phyloP scores from a whole-genome alignment of 2,797 vertebrate genomes.

The Coluber constrictor region DNA sequence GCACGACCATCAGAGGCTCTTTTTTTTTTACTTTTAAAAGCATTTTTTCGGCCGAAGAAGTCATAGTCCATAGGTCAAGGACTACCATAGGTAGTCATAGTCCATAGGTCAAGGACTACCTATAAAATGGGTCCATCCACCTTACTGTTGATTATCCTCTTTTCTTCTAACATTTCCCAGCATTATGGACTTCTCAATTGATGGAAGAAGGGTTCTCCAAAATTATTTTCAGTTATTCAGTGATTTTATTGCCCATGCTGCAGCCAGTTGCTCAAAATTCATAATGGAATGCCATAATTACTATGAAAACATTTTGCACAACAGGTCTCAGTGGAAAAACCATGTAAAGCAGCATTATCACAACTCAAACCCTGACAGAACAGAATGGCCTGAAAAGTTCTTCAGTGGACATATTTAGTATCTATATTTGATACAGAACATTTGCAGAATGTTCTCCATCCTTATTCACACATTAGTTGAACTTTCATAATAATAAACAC shows the following conservation, averaged over 20 bases:
- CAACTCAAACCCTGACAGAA: conserved; percentile 26
- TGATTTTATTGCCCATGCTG: conserved; percentile 22
- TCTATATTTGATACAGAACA: conserved; percentile 2
- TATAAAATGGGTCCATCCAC: neutral
- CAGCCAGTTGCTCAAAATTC: neutral
- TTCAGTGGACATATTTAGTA: neutral
- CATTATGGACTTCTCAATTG: neutral
- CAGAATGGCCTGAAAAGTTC: neutral
- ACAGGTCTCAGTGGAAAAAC: conserved; percentile 44
- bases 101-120: neutral
- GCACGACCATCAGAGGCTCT: too few relatives aligned
- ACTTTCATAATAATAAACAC: neutral
- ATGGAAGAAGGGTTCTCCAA: neutral
- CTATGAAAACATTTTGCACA: conserved; percentile 2
- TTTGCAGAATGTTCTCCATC: neutral
- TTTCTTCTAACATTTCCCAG: neutral
- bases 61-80: neutral
- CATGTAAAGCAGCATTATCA: neutral
- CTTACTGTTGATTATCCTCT: neutral
- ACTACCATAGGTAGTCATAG: too few relatives aligned
- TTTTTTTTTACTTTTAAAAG: too few relatives aligned
- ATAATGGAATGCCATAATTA: conserved; percentile 27
- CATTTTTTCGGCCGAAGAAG: too few relatives aligned
- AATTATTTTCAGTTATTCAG: conserved; percentile 10
- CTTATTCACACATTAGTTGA: neutral